A percentile compares a stretch with the other conserved stretches of the same genome.
phyloP scores from a whole-genome alignment of 2,797 vertebrate species.

The Sebastes minor region DNA sequence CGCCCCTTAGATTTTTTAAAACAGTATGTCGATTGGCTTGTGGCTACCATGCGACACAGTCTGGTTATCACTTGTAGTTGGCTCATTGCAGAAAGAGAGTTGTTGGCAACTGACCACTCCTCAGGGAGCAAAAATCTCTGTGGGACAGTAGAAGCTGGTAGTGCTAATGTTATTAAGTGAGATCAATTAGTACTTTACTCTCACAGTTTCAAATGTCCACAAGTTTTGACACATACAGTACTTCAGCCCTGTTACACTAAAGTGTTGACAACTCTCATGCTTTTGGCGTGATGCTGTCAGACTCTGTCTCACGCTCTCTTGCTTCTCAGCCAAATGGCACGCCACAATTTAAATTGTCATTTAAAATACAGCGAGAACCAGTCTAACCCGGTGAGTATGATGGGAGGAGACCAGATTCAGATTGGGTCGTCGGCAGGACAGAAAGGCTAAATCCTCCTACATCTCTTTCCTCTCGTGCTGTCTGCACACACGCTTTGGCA shows the following conservation, averaged over 20 bases:
- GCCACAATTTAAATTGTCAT: neutral
- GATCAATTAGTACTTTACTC: neutral
- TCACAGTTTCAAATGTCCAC: neutral
- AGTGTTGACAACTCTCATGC: neutral
- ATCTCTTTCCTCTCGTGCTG: neutral
- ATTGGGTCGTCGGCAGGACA: neutral
- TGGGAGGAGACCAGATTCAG: neutral
- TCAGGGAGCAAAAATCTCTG: neutral
- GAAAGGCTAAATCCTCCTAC: neutral
- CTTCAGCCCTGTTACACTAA: neutral
- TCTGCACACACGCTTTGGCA: neutral
- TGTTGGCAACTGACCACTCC: neutral
- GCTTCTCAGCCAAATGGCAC: conserved; percentile 1
- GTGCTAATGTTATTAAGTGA: neutral
- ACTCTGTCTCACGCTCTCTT: neutral
- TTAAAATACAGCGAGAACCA: neutral
- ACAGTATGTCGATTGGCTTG: neutral
- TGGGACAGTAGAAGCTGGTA: neutral
- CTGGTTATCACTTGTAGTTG: neutral
- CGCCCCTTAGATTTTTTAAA: neutral
- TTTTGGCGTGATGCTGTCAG: neutral
- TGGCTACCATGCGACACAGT: neutral
- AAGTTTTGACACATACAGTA: neutral
- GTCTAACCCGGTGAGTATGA: neutral
- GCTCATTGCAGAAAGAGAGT: neutral